phyloP scores from a whole-genome alignment of 2,113 vertebrate species.

The Chloroceryle aenea region DNA sequence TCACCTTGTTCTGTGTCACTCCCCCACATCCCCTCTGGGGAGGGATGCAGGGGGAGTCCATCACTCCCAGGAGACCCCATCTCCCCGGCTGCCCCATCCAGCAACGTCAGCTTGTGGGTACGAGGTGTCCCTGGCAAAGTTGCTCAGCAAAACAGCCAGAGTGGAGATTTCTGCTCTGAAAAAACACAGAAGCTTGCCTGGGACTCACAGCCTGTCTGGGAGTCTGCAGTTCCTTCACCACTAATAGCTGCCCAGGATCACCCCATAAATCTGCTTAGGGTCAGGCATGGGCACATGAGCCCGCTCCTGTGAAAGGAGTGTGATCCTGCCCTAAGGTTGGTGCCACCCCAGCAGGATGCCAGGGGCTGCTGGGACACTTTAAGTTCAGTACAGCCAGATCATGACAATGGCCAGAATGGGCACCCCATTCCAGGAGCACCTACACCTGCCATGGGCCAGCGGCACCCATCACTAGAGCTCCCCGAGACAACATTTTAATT shows the following conservation, averaged over 20 bases:
- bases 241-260: conserved; percentile 47
- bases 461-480: not conserved
- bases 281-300: not conserved
- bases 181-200: not conserved
- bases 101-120: rapidly evolving
- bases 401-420: rapidly evolving
- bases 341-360: not conserved
- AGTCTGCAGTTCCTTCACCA: conserved; percentile 44
- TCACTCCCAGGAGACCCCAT: not conserved
- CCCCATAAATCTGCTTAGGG: conserved; percentile 23
- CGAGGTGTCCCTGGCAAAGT: conserved; percentile 1
- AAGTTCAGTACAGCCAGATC: rapidly evolving
- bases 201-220: conserved; percentile 17
- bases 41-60: not conserved
- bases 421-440: not conserved
- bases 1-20: not conserved
- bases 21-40: not conserved
- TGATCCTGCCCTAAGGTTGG: not conserved
- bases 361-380: not conserved
- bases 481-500: not conserved
- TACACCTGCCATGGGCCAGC: not conserved
- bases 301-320: not conserved
- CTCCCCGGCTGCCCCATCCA: not conserved
- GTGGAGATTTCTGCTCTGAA: not conserved
- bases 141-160: not conserved